A percentile compares a stretch with the other conserved stretches of the same genome.
These are phyloP conservation scores for Phasia obesa DNA, from an alignment of 2,888 invertebrate genomes.

Conservation along the genomic window DNA sequence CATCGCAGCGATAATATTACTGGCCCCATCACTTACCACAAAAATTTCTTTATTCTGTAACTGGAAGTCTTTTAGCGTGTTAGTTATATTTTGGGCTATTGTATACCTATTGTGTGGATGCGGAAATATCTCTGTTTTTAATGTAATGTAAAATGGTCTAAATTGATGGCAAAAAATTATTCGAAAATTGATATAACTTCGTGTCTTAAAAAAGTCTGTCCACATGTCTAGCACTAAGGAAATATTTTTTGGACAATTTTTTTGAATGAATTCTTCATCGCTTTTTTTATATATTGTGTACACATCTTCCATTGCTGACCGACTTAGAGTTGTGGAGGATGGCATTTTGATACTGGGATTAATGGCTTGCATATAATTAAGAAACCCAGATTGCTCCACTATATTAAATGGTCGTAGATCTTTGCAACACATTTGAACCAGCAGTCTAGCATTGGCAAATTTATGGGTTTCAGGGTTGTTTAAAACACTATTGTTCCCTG, in stretches of 20 bases:
- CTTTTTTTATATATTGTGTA: background rate
- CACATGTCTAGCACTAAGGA: background rate
- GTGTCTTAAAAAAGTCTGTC: background rate
- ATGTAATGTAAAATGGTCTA: too few relatives aligned
- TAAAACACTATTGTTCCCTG: background rate
- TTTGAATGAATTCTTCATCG: background rate
- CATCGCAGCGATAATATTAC: conserved; percentile 3
- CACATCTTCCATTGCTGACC: background rate
- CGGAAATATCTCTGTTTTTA: conserved; percentile 20
- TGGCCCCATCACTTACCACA: conserved; percentile 3
- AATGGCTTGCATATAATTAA: too few relatives aligned
- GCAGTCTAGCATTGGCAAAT: background rate
- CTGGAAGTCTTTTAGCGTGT: background rate
- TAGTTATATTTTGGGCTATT: conserved; percentile 2
- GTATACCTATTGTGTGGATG: conserved; percentile 14
- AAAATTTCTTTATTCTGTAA: background rate
- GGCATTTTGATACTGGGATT: too few relatives aligned
- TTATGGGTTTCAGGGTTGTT: background rate
- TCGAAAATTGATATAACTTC: background rate
- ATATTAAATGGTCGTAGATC: background rate
- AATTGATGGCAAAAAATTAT: too few relatives aligned
- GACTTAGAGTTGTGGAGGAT: background rate
- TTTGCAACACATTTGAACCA: background rate
- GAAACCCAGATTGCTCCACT: too few relatives aligned
- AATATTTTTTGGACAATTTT: background rate